These are phyloP conservation scores for Nomada ruficornis DNA, from an alignment of 2,888 invertebrate genomes.

Conservation along the genomic window DNA sequence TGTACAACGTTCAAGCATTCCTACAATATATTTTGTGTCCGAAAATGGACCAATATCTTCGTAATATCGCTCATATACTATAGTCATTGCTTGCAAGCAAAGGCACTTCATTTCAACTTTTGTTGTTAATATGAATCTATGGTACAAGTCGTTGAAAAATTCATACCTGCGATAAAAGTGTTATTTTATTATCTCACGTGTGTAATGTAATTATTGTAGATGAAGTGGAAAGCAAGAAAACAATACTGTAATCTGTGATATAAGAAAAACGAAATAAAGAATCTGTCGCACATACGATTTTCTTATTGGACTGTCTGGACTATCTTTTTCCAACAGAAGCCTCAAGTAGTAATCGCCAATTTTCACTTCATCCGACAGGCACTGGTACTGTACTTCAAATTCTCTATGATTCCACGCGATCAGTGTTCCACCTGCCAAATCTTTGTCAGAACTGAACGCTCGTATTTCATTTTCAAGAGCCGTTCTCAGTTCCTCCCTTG, in stretches of 20 bases:
- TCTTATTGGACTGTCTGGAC: conserved; percentile 93
- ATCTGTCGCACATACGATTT: conserved; percentile 90
- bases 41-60: conserved; percentile 98
- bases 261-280: conserved; percentile 1
- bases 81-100: conserved; percentile 98
- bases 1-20: conserved; percentile 96
- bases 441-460: conserved; percentile 95
- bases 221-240: not conserved
- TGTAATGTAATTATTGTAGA: not conserved
- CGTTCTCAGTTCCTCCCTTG: conserved; percentile 96
- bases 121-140: conserved; percentile 96
- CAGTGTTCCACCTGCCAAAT: conserved; percentile 91
- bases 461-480: conserved; percentile 97
- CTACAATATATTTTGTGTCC: conserved; percentile 97
- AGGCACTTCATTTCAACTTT: conserved; percentile 98
- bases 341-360: conserved; percentile 99
- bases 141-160: conserved; percentile 99
- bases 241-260: not conserved
- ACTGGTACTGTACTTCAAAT: conserved; percentile 97
- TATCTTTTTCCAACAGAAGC: conserved; percentile 95
- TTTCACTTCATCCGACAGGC: conserved; percentile 97
- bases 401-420: conserved; percentile 99
- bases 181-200: conserved; percentile 19
- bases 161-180: conserved; percentile 88
- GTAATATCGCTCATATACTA: conserved; percentile 98